These are phyloP conservation scores for Enteromius trimaculatus DNA, from an alignment of 2,797 vertebrate genomes.

Conservation along the genomic window DNA sequence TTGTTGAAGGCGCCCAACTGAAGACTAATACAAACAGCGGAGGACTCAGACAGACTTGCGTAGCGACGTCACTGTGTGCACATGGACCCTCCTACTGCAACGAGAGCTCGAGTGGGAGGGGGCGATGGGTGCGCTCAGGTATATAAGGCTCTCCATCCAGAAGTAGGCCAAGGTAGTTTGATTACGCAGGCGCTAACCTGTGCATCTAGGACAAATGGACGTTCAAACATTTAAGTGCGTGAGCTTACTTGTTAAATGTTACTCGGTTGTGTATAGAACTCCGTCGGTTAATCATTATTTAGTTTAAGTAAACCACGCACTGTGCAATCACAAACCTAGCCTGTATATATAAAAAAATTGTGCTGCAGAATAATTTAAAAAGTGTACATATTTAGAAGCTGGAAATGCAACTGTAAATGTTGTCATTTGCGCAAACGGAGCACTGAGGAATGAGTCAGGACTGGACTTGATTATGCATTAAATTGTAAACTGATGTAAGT, in stretches of 20 bases:
- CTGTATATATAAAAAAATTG: background rate
- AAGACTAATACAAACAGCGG: conserved; percentile 76
- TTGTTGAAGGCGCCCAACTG: conserved; percentile 62
- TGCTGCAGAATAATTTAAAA: background rate
- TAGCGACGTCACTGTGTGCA: conserved; percentile 80
- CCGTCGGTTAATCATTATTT: background rate
- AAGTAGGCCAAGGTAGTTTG: conserved; percentile 57
- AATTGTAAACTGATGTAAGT: background rate
- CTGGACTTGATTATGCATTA: background rate
- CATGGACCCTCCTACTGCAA: conserved; percentile 82
- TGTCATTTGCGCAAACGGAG: background rate
- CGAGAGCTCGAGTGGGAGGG: conserved; percentile 63
- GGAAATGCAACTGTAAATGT: background rate
- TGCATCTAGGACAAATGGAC: conserved; percentile 67
- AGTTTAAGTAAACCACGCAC: background rate
- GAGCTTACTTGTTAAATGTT: background rate
- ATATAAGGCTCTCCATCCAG: conserved; percentile 67
- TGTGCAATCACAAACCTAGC: background rate
- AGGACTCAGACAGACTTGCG: conserved; percentile 78
- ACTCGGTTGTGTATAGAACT: background rate
- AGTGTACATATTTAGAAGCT: background rate
- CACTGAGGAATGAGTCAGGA: background rate
- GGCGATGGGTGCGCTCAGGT: conserved; percentile 49
- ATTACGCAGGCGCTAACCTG: conserved; percentile 55
- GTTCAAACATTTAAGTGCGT: conserved; percentile 9